These are phyloP conservation scores for Sebastes cheni DNA, from an alignment of 2,797 vertebrate species.

Conservation along the genomic window DNA sequence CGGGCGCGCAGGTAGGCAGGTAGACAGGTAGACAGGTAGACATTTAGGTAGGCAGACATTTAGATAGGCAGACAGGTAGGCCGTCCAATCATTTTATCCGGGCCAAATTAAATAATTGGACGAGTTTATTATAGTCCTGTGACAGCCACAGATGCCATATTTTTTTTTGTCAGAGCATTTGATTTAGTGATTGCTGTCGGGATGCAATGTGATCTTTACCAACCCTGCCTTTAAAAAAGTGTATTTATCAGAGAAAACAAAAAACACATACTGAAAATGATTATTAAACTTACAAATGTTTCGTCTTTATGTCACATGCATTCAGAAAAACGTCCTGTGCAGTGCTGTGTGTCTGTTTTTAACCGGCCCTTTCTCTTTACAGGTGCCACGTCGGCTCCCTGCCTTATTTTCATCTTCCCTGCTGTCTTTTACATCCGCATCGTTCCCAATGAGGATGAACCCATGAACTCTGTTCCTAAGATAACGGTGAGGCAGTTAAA, in stretches of 20 bases:
- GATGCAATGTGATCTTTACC: no score
- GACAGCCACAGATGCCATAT: no score
- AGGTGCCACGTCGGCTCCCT: conserved; percentile 98
- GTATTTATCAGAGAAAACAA: background rate
- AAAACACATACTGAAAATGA: background rate
- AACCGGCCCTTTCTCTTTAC: conserved; percentile 20
- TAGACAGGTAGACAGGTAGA: no score
- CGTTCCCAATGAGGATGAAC: conserved; percentile 93
- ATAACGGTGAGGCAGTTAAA: conserved; percentile 85
- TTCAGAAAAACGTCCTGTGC: background rate
- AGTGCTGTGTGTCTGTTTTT: background rate
- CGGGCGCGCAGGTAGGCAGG: no score
- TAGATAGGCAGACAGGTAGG: no score
- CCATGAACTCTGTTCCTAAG: conserved; percentile 89
- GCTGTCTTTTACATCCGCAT: conserved; percentile 98
- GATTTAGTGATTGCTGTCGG: no score
- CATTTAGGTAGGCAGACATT: no score
- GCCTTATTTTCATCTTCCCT: conserved; percentile 99
- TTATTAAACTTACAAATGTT: background rate
- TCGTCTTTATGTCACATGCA: background rate
- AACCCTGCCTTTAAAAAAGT: background rate
- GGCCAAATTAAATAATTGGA: no score
- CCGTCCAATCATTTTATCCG: no score
- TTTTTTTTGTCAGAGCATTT: no score
- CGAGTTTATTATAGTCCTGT: no score